Percentiles rank a stretch among this genome's conserved stretches.
phyloP scores from a whole-genome alignment of 2,113 vertebrate genomes.

The Cinclus cinclus region DNA sequence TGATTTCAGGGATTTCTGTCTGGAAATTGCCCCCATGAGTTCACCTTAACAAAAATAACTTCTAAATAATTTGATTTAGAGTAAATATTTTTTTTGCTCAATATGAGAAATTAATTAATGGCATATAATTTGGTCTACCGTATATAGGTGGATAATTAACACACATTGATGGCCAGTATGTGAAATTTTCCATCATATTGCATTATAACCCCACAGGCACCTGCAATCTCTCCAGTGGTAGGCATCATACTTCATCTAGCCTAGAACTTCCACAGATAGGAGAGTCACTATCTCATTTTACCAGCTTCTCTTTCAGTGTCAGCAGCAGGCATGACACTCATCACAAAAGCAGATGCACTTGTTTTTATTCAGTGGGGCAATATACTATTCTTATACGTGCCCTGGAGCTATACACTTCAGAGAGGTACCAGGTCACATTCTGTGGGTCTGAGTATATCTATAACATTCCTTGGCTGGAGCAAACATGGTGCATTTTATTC shows the following conservation, averaged over 20 bases:
- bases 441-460: neutral
- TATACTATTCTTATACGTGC: neutral
- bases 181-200: neutral
- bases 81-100: neutral
- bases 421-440: neutral
- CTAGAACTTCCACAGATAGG: neutral
- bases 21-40: neutral
- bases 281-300: neutral
- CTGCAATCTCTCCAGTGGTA: neutral
- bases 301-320: neutral
- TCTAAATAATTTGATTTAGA: neutral
- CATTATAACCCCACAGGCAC: neutral
- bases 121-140: neutral
- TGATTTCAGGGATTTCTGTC: neutral
- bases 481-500: neutral
- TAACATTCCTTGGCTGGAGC: neutral
- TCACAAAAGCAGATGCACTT: neutral
- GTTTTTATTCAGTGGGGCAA: neutral
- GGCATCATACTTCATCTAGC: neutral
- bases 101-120: neutral
- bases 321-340: neutral
- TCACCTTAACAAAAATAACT: neutral
- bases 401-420: neutral
- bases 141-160: neutral
- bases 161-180: neutral